Conservation (phyloP, 2,888 invertebrate genomes). For the Masnerella sp. region DNA sequence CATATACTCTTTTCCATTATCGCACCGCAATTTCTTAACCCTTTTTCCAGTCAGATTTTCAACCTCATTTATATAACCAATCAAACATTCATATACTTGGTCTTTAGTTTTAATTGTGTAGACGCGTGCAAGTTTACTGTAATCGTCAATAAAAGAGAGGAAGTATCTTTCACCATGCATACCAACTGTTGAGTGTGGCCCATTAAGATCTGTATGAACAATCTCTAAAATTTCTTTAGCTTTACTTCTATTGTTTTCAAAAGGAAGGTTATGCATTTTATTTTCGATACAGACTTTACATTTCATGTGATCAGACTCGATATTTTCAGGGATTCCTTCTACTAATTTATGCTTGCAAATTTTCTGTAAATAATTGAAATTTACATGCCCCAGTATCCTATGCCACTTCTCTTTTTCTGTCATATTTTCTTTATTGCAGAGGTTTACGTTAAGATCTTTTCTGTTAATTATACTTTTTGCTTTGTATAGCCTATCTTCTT, state of each 20-base stretch:
- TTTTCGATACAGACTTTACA: conserved; percentile 59
- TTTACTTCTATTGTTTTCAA: conserved; percentile 60
- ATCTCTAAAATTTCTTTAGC: conserved; percentile 57
- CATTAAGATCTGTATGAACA: conserved; percentile 53
- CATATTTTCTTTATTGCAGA: conserved; percentile 4
- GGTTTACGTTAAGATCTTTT: conserved; percentile 7
- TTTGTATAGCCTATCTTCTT: conserved; percentile 42
- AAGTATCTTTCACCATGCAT: conserved; percentile 59
- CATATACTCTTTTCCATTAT: conserved; percentile 34
- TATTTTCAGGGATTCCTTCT: conserved; percentile 51
- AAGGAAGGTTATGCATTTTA: conserved; percentile 60
- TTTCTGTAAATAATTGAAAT: conserved; percentile 62
- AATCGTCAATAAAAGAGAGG: conserved; percentile 59
- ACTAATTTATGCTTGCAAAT: conserved; percentile 58
- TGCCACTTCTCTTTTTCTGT: conserved; percentile 63
- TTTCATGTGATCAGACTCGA: conserved; percentile 58
- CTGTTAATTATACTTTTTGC: conserved; percentile 20
- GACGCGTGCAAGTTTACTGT: conserved; percentile 52
- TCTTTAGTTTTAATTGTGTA: conserved; percentile 57
- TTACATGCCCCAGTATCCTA: conserved; percentile 61
- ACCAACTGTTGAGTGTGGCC: conserved; percentile 40
- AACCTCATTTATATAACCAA: conserved; percentile 31
- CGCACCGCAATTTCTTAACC: conserved; percentile 23
- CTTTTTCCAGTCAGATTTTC: conserved; percentile 31
- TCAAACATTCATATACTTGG: conserved; percentile 49